Base-by-base conservation (phyloP, 2,888 invertebrate genomes). In the Melanostoma scalare region DNA sequence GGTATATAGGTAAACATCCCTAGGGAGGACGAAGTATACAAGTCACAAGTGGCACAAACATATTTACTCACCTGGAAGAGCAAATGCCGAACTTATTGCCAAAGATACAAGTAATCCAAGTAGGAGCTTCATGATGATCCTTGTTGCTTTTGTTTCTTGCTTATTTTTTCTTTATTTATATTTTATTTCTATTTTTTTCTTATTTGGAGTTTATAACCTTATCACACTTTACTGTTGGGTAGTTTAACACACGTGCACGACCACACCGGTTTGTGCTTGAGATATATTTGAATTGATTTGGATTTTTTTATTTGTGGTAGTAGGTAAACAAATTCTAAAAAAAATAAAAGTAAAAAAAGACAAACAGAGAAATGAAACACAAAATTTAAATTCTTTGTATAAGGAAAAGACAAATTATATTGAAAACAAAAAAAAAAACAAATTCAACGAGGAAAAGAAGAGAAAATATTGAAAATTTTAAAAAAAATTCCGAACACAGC, bases 31-130 rank as follows among this genome's bases (percentile, higher is more conserved):
- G 20, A 20, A 20, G 20, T 20, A 20, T 20, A 20, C 20, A 20
- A 20, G 20, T 20, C 20, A 56, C 77, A 63, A 73, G 65, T 77
- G 68, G 46, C 46, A 48, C 36, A 69, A 65, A 38, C 53, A 60
- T 63, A 42, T 85, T 67, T 61, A 89, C 90, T 90, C 82, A 90
- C 90, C 91, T 87, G 90, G 90, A 87, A 90, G 86, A 71, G 90
- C 87, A 65, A 88, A 88, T 76, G 88, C 89, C 69, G 88, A 88
- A 86, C 87, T 88, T 74, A 89, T 86, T 86, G 89, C 88, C 86
- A 90, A 72, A 44, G 86, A 86, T 86, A 89, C 84, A 65, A 90
- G 76, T 86, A 89, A 85, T 84, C 87, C 87, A 75, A 88, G 86
- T 65, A 89, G 80, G 74, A 89, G 87, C 87, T 90, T 90, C 90